phyloP scores from a whole-genome alignment of 2,113 vertebrate species.

The Microtus oregoni region DNA sequence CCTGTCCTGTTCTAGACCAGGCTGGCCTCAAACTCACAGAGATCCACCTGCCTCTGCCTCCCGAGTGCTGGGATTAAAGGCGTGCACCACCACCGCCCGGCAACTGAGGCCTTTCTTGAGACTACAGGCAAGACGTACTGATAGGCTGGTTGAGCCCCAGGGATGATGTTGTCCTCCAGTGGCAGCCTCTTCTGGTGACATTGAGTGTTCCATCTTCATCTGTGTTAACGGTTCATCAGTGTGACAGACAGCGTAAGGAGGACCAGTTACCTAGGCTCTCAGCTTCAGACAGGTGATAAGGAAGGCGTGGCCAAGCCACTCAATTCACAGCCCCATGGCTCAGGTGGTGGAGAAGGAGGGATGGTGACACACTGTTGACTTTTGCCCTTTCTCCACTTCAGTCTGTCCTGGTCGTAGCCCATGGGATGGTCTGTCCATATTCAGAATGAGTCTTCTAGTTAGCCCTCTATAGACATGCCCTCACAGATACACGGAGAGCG shows the following conservation, averaged over 20 bases:
- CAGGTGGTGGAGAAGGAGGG: background rate
- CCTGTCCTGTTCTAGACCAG: too few species aligned
- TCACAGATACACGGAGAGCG: background rate
- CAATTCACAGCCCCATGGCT: background rate
- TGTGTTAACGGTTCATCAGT: background rate
- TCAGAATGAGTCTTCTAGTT: background rate
- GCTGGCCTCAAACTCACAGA: too few species aligned
- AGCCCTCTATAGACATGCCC: background rate
- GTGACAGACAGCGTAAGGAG: background rate
- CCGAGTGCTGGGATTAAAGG: too few species aligned
- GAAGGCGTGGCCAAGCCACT: background rate
- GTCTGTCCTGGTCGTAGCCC: background rate
- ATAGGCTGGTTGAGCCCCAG: background rate
- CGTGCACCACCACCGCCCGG: too few species aligned
- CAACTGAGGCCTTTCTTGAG: background rate
- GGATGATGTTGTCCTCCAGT: background rate
- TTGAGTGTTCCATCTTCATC: background rate
- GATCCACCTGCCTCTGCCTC: too few species aligned
- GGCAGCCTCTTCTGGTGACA: background rate
- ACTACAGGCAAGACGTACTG: background rate
- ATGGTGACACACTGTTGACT: background rate
- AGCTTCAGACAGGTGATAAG: background rate
- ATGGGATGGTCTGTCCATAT: background rate
- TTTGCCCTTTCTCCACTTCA: background rate
- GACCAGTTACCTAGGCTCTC: background rate